Percentiles rank a stretch among this genome's conserved stretches.
Evolutionary conservation across 2,888 invertebrate genomes (phyloP).

Genomic region (Blomia tropicalis): DNA sequence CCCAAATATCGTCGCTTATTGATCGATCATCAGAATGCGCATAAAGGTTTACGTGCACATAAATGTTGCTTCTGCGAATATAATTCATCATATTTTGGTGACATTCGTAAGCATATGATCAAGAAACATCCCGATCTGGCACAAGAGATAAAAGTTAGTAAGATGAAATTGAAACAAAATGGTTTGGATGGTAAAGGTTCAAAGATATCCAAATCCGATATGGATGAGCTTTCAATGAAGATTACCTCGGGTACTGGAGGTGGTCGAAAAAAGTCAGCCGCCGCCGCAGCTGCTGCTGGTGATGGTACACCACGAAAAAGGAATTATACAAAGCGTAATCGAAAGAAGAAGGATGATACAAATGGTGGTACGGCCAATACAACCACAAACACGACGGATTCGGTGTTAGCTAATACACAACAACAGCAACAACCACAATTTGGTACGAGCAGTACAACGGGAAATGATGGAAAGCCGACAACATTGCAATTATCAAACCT

Average conservation of each 20-base stretch:
- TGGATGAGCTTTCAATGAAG: background rate
- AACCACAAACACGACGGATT: too few relatives aligned
- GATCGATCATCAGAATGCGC: slow-evolving; percentile 15
- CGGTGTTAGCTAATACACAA: too few relatives aligned
- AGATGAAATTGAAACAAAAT: slow-evolving; percentile 12
- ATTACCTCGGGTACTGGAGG: background rate
- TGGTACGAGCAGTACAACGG: background rate
- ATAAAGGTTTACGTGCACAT: slow-evolving; percentile 13
- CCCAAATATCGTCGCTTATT: slow-evolving; percentile 12
- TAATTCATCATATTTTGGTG: slow-evolving; percentile 17
- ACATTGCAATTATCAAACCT: background rate
- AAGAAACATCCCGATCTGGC: slow-evolving; percentile 10
- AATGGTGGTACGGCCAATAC: background rate
- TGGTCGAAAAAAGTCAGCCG: background rate
- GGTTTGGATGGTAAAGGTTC: background rate
- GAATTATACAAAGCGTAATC: background rate
- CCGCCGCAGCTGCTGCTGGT: background rate
- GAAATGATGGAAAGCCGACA: background rate
- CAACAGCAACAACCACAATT: background rate
- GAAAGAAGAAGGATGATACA: background rate
- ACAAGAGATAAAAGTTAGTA: slow-evolving; percentile 8
- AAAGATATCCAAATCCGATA: background rate
- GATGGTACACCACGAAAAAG: background rate
- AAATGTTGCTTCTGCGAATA: slow-evolving; percentile 16
- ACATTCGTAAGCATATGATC: slow-evolving; percentile 16